Evolutionary conservation across 2,797 vertebrate species (phyloP).

Genomic region (Leuciscus waleckii): DNA sequence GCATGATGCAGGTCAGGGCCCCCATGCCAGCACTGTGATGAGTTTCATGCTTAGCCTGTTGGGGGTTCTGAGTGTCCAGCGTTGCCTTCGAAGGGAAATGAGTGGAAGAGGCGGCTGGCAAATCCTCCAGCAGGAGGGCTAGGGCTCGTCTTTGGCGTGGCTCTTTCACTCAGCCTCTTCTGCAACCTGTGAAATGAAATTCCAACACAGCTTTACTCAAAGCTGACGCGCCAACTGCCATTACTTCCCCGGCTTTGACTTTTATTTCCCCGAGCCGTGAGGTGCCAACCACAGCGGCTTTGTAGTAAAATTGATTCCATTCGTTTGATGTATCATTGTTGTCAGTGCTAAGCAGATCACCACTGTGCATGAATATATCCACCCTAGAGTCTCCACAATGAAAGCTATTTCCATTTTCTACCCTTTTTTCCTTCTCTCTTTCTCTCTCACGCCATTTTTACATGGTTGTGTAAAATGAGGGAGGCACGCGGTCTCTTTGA

Average conservation of each 20-base stretch:
- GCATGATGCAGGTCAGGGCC: slow-evolving; percentile 47
- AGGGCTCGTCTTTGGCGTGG: slow-evolving; percentile 10
- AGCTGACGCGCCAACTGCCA: slow-evolving; percentile 21
- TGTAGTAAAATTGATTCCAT: slow-evolving; percentile 70
- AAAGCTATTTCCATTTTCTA: slow-evolving; percentile 58
- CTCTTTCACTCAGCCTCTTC: slow-evolving; percentile 12
- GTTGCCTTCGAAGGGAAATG: slow-evolving; percentile 18
- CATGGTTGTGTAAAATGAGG: slow-evolving; percentile 63
- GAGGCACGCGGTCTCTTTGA: slow-evolving; percentile 54
- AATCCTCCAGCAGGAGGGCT: slow-evolving; percentile 48
- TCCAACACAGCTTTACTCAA: slow-evolving; percentile 53
- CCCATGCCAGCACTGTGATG: slow-evolving; percentile 61
- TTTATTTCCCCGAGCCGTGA: slow-evolving; percentile 49
- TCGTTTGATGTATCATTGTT: slow-evolving; percentile 78
- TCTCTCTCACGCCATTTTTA: slow-evolving; percentile 42
- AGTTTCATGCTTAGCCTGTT: slow-evolving; percentile 58
- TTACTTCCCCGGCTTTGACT: slow-evolving; percentile 29
- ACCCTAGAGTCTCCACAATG: slow-evolving; percentile 64
- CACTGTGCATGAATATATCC: slow-evolving; percentile 69
- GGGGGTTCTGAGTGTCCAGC: slow-evolving; percentile 43
- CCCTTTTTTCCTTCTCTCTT: slow-evolving; percentile 51
- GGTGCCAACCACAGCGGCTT: slow-evolving; percentile 50
- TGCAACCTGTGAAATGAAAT: slow-evolving; percentile 51
- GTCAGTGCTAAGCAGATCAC: slow-evolving; percentile 75
- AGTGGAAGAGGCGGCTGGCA: slow-evolving; percentile 18